Conservation (phyloP, 1,140 invertebrate species). For the Gonioctena quinquepunctata region DNA sequence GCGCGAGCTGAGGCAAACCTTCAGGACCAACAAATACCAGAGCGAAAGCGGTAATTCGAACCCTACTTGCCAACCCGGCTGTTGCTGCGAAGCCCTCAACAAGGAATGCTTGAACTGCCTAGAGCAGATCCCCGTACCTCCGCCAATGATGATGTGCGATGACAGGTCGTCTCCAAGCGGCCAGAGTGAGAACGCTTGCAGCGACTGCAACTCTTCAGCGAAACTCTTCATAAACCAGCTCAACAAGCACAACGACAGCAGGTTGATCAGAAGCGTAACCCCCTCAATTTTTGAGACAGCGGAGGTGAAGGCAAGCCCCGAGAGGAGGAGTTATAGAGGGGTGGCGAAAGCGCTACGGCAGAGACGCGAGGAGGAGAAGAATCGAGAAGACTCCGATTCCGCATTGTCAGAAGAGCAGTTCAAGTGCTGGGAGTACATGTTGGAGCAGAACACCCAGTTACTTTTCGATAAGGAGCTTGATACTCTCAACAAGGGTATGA, state of each 20-base stretch:
- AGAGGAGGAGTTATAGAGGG: constrained; percentile 61
- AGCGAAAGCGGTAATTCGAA: constrained; percentile 56
- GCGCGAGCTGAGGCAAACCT: constrained; percentile 73
- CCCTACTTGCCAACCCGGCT: constrained; percentile 62
- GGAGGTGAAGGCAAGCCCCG: constrained; percentile 50
- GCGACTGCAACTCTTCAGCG: constrained; percentile 60
- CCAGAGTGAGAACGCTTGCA: constrained; percentile 74
- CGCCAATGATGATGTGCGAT: constrained; percentile 57
- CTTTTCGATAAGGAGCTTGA: constrained; percentile 87
- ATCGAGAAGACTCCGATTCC: constrained; percentile 65
- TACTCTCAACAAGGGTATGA: constrained; percentile 68
- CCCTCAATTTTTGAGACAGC: constrained; percentile 51
- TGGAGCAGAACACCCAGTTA: constrained; percentile 87
- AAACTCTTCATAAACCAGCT: constrained; percentile 52
- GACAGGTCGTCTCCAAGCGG: constrained; percentile 81
- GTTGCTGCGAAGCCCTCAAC: constrained; percentile 64
- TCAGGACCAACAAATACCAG: constrained; percentile 61
- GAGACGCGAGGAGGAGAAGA: constrained; percentile 59
- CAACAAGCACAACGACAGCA: constrained; percentile 45
- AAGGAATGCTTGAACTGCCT: constrained; percentile 65
- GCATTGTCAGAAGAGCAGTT: constrained; percentile 81
- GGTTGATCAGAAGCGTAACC: constrained; percentile 50
- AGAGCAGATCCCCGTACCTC: constrained; percentile 50
- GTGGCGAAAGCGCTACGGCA: constrained; percentile 61
- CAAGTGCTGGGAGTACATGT: constrained; percentile 91